These are phyloP conservation scores for Orchesella flavescens DNA, from an alignment of 2,888 invertebrate genomes.

Conservation along the genomic window DNA sequence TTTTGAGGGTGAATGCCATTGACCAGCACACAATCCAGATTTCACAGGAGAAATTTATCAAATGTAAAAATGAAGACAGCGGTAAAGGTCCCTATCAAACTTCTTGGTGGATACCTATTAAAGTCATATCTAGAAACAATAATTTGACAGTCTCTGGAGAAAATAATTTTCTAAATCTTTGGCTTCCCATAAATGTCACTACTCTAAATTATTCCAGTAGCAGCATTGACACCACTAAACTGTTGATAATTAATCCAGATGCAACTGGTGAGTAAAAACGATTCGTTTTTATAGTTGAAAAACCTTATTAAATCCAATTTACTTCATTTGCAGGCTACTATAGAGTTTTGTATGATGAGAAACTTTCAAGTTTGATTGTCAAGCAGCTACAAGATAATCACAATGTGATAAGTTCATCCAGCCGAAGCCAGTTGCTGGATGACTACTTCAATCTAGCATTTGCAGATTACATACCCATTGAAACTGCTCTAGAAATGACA, in stretches of 20 bases:
- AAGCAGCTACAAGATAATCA: conserved; percentile 49
- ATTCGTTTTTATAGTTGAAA: neutral
- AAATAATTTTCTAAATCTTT: conserved; percentile 11
- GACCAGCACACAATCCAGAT: conserved; percentile 32
- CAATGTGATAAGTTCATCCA: conserved; percentile 36
- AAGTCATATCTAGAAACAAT: neutral
- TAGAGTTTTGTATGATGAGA: conserved; percentile 65
- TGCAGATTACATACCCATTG: conserved; percentile 37
- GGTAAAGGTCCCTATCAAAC: too few relatives aligned
- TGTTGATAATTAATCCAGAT: conserved; percentile 61
- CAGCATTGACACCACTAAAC: conserved; percentile 30
- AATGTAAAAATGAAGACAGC: neutral
- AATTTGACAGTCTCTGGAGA: neutral
- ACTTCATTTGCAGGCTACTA: conserved; percentile 49
- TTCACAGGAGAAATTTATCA: conserved; percentile 58
- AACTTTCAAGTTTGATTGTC: conserved; percentile 46
- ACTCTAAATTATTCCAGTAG: conserved; percentile 29
- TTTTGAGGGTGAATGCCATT: conserved; percentile 55
- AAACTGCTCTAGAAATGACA: conserved; percentile 43
- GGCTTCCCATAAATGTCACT: conserved; percentile 42
- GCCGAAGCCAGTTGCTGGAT: conserved; percentile 61
- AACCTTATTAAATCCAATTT: neutral
- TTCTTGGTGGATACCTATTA: conserved; percentile 47
- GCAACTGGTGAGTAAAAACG: conserved; percentile 11
- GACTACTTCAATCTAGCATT: conserved; percentile 65